Evolutionary conservation across 2,888 invertebrate species (phyloP).

Genomic region (Dexiosoma caninum): DNA sequence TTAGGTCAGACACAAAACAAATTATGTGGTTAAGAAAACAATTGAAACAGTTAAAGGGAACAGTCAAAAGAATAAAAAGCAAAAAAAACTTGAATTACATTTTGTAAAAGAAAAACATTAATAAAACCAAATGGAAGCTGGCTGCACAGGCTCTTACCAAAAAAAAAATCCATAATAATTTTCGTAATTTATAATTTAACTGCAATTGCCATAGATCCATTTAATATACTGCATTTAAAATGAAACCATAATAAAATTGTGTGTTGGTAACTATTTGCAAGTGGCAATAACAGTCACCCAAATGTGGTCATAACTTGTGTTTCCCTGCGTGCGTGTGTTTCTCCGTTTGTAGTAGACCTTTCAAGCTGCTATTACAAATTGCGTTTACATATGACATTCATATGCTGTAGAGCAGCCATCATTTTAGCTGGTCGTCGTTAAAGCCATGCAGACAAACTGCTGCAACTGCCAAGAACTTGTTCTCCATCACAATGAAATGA

Average conservation of each 20-base stretch:
- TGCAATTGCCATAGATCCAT: background rate
- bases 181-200: background rate
- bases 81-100: too few relatives aligned
- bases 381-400: constrained; percentile 51
- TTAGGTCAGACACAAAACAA: constrained; percentile 31
- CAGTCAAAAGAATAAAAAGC: background rate
- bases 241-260: background rate
- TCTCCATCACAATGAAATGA: constrained; percentile 49
- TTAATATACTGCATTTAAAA: background rate
- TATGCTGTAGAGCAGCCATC: constrained; percentile 18
- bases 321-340: background rate
- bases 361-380: constrained; percentile 35
- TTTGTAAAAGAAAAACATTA: too few relatives aligned
- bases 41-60: constrained; percentile 1
- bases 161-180: constrained; percentile 1
- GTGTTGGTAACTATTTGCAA: constrained; percentile 22
- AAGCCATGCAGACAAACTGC: background rate
- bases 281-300: constrained; percentile 46
- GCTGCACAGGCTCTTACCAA: background rate
- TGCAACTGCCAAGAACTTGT: constrained; percentile 46
- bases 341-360: background rate
- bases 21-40: background rate
- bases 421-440: background rate
- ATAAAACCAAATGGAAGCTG: constrained; percentile 13
- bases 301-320: constrained; percentile 51